Evolutionary conservation across 2,888 invertebrate genomes (phyloP).

Genomic region (Temnothorax ravouxi): DNA sequence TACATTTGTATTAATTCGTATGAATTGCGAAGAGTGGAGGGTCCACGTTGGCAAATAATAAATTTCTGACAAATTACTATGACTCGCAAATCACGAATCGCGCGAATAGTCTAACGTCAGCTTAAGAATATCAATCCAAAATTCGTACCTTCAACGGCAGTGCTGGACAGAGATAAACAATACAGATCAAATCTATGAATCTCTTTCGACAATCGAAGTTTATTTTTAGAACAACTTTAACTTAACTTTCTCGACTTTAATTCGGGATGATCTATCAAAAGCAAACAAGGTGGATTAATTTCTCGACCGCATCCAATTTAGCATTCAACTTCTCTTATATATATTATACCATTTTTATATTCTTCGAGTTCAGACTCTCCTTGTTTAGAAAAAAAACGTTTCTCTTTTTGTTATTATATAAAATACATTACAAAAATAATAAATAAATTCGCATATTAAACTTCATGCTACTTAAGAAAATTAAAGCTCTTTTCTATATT

Average conservation of each 20-base stretch:
- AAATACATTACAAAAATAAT: slow-evolving; percentile 12
- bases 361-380: neutral
- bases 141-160: slow-evolving; percentile 65
- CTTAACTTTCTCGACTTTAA: neutral
- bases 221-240: neutral
- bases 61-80: neutral
- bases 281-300: slow-evolving; percentile 12
- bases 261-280: neutral
- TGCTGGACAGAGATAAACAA: slow-evolving; percentile 53
- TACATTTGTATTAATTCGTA: neutral
- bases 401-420: neutral
- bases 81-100: neutral
- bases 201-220: slow-evolving; percentile 4
- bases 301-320: neutral
- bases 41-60: neutral
- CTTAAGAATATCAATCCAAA: slow-evolving; percentile 47
- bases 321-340: neutral
- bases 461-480: neutral
- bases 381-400: neutral
- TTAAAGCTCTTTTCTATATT: neutral
- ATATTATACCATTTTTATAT: neutral
- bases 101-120: neutral
- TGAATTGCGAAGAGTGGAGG: too few relatives aligned
- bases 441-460: neutral
- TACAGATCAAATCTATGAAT: slow-evolving; percentile 12